phyloP scores from a whole-genome alignment of 2,113 vertebrate species.

The Neogobius melanostomus region DNA sequence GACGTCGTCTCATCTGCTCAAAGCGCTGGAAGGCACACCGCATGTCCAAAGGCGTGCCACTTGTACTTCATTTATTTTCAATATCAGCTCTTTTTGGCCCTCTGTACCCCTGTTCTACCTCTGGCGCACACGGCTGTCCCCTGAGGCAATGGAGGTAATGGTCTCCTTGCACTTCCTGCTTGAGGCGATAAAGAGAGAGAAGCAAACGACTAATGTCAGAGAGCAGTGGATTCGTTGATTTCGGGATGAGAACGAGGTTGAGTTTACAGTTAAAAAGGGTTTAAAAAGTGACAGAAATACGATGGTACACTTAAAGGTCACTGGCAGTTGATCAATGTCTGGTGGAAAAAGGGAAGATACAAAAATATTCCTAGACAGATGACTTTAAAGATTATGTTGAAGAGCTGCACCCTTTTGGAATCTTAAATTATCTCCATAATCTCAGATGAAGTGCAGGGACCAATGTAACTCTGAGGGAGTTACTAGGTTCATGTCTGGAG shows the following conservation, averaged over 20 bases:
- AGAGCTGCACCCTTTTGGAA: no score
- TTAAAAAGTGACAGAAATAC: no score
- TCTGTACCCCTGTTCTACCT: constrained; percentile 21
- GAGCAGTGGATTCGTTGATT: constrained; percentile 37
- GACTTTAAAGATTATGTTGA: no score
- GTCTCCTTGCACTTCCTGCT: constrained; percentile 42
- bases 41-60: constrained; percentile 45
- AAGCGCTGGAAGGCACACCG: constrained; percentile 62
- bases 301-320: no score
- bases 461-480: no score
- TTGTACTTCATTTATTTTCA: constrained; percentile 66
- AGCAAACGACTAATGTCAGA: constrained; percentile 39
- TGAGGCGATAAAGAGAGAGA: constrained; percentile 55
- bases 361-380: no score
- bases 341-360: no score
- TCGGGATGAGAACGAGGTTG: constrained; percentile 34
- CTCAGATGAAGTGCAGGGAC: no score
- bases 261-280: background rate
- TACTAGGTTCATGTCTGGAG: no score
- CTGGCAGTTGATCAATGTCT: no score
- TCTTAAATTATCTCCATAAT: no score
- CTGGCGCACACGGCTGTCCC: constrained; percentile 38
- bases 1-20: constrained; percentile 68
- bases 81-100: constrained; percentile 44
- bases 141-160: constrained; percentile 51